phyloP scores from a whole-genome alignment of 1,140 invertebrate genomes.

The Calephelis virginiensis region DNA sequence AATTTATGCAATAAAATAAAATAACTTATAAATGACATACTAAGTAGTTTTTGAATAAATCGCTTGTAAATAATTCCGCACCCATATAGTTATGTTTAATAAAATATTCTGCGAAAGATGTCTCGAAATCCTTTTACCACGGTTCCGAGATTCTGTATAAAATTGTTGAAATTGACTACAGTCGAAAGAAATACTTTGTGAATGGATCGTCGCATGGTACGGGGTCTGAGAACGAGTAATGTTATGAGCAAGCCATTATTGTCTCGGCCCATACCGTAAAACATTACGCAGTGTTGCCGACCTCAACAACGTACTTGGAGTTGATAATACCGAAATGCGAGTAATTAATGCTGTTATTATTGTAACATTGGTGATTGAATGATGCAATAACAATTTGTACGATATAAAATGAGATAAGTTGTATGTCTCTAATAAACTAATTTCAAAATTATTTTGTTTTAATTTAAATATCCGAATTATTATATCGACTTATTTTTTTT shows the following conservation, averaged over 20 bases:
- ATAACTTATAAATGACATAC: too few species aligned
- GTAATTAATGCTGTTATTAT: constrained; percentile 3
- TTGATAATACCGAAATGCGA: constrained; percentile 48
- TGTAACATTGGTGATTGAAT: too few species aligned
- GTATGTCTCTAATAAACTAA: too few species aligned
- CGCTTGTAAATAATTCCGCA: neutral
- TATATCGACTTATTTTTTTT: too few species aligned
- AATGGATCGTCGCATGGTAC: constrained; percentile 56
- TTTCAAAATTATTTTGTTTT: too few species aligned
- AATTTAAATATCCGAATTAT: too few species aligned
- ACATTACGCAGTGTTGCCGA: constrained; percentile 71
- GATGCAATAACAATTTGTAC: too few species aligned
- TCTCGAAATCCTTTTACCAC: constrained; percentile 50
- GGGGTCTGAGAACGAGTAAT: constrained; percentile 71
- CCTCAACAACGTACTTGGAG: constrained; percentile 53
- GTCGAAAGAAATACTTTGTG: constrained; percentile 42
- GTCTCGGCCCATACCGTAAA: constrained; percentile 77
- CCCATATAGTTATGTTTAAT: neutral
- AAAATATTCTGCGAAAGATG: constrained; percentile 37
- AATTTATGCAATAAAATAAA: too few species aligned
- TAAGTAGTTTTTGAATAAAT: constrained; percentile 19
- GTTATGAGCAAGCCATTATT: constrained; percentile 79
- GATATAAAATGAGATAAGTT: too few species aligned
- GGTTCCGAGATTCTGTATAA: constrained; percentile 24
- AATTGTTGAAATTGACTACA: constrained; percentile 28